Base-by-base conservation (phyloP, 2,797 vertebrate species). In the Acomys russatus region DNA sequence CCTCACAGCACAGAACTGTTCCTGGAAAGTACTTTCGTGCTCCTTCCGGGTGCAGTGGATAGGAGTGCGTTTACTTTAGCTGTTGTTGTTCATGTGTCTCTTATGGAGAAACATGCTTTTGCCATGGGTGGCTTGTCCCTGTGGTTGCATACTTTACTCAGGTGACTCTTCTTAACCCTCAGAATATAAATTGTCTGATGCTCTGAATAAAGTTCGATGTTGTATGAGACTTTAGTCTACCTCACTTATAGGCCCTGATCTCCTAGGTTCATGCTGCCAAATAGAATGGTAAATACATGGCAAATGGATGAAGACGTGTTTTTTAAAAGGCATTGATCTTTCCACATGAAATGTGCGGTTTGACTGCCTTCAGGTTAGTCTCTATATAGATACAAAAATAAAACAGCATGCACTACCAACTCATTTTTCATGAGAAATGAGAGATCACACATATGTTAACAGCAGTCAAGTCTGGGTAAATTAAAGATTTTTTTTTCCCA, bases 381-480 rank as follows among this genome's bases (percentile, higher is more conserved):
- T 80, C 3, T 1, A 74, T 0, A 71, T 23, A 59, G 77, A 78
- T 44, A 28, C 33, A 88, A 64, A 59, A 30, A 35, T 70, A 84
- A 92, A 83, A 33, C 5, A 78, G 17, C 23, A 28, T 33, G 18
- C 2, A 30, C 33, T 54, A 73, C 49, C 51, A 22, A 79, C 33
- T 90, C 76, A 78, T 51, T 68, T 74, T 77, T 23, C 66, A 68
- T n/a, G 63, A 44, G 74, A 85, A 92, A 78, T 49, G 28, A 38
- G 64, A 44, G 23, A 68, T 44, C 30, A 51, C 66, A 70, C n/a
- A 78, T 73, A 78, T 74, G 23, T 33, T 56, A 94, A 79, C 9
- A 86, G 77, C 68, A 90, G 38, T 95, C 70, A 71, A 59, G 51
- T 82, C 54, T 76, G 3, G 15, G 38, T 64, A 79, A 71, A 92